phyloP scores from a whole-genome alignment of 2,797 vertebrate species.

The Sebastes nivosus region DNA sequence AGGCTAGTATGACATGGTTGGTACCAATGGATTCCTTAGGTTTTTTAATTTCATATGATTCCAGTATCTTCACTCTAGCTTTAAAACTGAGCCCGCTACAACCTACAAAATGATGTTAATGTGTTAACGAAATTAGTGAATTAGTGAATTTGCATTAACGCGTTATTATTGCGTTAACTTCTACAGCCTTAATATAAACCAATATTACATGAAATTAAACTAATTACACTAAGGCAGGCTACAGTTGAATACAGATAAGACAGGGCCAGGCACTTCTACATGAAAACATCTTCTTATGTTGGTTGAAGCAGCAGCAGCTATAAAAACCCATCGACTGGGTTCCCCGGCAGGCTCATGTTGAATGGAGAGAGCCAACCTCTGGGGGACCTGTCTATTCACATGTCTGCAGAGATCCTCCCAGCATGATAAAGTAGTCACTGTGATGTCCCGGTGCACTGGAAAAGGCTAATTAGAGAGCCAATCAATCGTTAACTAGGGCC shows the following conservation, averaged over 20 bases:
- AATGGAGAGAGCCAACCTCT: slow-evolving; percentile 46
- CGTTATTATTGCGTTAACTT: no score
- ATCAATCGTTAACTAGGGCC: slow-evolving; percentile 71
- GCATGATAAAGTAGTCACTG: slow-evolving; percentile 69
- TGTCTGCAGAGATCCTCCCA: slow-evolving; percentile 63
- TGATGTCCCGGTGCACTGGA: slow-evolving; percentile 65
- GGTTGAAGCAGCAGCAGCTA: not conserved
- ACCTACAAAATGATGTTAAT: no score
- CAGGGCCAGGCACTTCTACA: not conserved
- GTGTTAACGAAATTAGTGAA: no score
- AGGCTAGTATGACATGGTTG: no score
- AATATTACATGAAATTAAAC: not conserved
- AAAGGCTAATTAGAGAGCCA: slow-evolving; percentile 79
- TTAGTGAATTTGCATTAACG: no score
- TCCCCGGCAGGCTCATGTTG: slow-evolving; percentile 28
- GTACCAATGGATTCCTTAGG: no score
- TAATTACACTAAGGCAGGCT: not conserved
- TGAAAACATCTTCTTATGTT: slow-evolving; percentile 9
- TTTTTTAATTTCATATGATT: no score
- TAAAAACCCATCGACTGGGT: slow-evolving; percentile 11
- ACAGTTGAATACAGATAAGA: not conserved
- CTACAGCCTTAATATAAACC: not conserved
- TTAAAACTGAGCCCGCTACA: no score
- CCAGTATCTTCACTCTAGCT: no score
- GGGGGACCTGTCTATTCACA: slow-evolving; percentile 60